Percentiles rank a stretch among this genome's conserved stretches.
phyloP scores from a whole-genome alignment of 2,797 vertebrate genomes.

The Nothura maculosa region DNA sequence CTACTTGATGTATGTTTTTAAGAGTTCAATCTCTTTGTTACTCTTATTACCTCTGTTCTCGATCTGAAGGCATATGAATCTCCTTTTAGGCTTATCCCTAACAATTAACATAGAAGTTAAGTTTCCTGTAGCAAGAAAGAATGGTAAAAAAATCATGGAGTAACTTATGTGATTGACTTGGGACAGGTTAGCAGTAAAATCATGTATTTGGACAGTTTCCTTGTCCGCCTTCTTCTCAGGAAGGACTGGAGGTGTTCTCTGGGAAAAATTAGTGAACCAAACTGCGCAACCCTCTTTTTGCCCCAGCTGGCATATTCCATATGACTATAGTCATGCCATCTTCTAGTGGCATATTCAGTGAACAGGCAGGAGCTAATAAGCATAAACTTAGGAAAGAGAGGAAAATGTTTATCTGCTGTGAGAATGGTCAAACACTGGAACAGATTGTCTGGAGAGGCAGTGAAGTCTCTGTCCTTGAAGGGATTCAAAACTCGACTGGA shows the following conservation, averaged over 20 bases:
- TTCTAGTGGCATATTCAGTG: not conserved
- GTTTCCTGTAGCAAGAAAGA: not conserved
- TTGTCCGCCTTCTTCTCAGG: not conserved
- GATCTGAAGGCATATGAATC: not conserved
- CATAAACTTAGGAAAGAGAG: not conserved
- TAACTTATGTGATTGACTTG: not conserved
- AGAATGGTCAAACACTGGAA: not conserved
- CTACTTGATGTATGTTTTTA: not conserved
- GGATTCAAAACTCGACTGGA: not conserved
- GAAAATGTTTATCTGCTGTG: not conserved
- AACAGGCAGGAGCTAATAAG: not conserved
- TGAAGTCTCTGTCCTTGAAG: not conserved
- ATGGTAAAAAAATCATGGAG: not conserved
- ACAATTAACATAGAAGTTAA: not conserved
- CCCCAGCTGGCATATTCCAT: not conserved
- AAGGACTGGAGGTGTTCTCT: not conserved
- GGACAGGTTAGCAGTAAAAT: not conserved
- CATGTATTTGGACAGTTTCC: constrained; percentile 3
- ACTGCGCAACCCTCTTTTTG: not conserved
- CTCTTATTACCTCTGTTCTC: not conserved
- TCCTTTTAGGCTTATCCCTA: not conserved
- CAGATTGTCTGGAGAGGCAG: not conserved
- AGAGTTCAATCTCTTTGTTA: not conserved
- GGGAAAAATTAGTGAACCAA: constrained; percentile 6
- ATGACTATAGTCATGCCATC: not conserved